phyloP scores from a whole-genome alignment of 2,888 invertebrate species.

The Apamea monoglypha region DNA sequence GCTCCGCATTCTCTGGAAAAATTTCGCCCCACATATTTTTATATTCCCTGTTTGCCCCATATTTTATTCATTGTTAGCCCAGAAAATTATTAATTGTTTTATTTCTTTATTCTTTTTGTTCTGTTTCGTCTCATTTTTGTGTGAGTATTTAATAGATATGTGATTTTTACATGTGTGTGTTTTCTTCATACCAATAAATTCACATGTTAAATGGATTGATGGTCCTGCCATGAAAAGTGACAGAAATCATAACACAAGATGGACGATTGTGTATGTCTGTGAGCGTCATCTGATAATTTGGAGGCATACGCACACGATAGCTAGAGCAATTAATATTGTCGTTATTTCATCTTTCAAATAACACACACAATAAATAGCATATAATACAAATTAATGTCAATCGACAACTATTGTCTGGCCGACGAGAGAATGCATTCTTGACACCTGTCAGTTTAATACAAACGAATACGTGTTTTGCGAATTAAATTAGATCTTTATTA shows the following conservation, averaged over 20 bases:
- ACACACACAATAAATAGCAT: neutral
- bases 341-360: neutral
- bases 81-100: neutral
- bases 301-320: neutral
- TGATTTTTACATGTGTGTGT: neutral
- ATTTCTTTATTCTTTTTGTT: neutral
- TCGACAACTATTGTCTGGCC: neutral
- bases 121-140: no score
- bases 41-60: neutral
- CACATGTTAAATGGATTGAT: neutral
- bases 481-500: no score
- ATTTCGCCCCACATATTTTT: neutral
- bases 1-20: neutral
- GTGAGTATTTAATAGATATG: neutral
- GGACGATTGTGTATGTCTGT: neutral
- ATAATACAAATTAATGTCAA: neutral
- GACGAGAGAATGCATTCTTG: no score
- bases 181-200: neutral
- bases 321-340: neutral
- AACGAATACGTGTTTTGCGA: no score
- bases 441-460: no score
- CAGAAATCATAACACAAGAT: neutral
- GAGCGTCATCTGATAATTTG: no score
- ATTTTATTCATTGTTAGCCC: neutral
- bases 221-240: neutral